Evolutionary conservation across 2,888 invertebrate genomes (phyloP).

Genomic region (Erannis defoliaria): DNA sequence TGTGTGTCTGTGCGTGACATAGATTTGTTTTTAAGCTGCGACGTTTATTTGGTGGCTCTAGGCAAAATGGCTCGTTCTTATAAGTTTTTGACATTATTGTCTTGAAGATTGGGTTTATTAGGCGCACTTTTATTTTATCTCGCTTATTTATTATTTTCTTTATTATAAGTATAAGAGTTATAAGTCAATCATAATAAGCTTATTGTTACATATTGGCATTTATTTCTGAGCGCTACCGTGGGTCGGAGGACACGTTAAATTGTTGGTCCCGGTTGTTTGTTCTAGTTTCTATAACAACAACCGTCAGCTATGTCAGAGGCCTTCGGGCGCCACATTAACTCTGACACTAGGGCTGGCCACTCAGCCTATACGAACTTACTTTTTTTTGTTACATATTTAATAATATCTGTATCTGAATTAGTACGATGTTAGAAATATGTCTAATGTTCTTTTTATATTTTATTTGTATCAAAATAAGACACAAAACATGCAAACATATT

Average conservation of each 20-base stretch:
- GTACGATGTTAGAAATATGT: not conserved
- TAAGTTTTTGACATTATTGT: slow-evolving; percentile 42
- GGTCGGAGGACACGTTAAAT: too few species aligned
- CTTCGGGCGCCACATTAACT: too few species aligned
- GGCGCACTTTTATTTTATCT: slow-evolving; percentile 21
- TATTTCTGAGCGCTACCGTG: too few species aligned
- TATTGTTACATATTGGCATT: too few species aligned
- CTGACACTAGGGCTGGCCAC: too few species aligned
- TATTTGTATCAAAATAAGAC: too few species aligned
- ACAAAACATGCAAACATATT: not conserved
- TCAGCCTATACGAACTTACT: too few species aligned
- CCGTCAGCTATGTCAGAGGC: too few species aligned
- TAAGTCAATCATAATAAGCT: not conserved
- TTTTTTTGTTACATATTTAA: too few species aligned
- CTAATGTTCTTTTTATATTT: too few species aligned
- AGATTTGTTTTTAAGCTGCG: slow-evolving; percentile 83
- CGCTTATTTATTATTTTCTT: slow-evolving; percentile 2
- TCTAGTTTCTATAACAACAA: too few species aligned
- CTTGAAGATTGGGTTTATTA: slow-evolving; percentile 40
- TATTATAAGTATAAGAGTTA: not conserved
- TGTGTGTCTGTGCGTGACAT: slow-evolving; percentile 66
- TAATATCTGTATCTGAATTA: not conserved
- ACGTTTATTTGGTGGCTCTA: slow-evolving; percentile 81
- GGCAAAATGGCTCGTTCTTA: slow-evolving; percentile 74
- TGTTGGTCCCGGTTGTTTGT: too few species aligned